A percentile compares a stretch with the other conserved stretches of the same genome.
phyloP scores from a whole-genome alignment of 2,888 invertebrate genomes.

The Ichneumoninae sp. region DNA sequence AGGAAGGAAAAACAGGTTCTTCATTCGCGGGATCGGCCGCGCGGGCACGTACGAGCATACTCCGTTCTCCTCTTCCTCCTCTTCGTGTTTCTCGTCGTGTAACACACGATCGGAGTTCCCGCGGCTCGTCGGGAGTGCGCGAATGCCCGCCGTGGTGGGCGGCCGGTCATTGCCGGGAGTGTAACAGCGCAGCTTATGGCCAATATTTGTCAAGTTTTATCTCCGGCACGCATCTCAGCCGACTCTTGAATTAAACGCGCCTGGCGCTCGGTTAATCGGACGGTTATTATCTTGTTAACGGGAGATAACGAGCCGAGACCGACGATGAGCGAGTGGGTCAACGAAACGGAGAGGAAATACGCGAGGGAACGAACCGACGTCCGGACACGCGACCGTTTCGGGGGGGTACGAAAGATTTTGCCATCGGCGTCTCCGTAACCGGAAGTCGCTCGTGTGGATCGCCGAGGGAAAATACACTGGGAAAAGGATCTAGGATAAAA shows the following conservation, averaged over 20 bases:
- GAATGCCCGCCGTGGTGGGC: constrained; percentile 31
- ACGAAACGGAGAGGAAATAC: constrained; percentile 6
- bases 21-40: constrained; percentile 27
- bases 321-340: constrained; percentile 7
- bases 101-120: constrained; percentile 41
- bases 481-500: too few species aligned
- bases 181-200: constrained; percentile 73
- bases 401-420: not conserved
- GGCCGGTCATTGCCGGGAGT: constrained; percentile 32
- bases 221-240: constrained; percentile 78
- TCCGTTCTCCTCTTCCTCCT: constrained; percentile 11
- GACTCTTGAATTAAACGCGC: constrained; percentile 78
- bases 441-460: constrained; percentile 32
- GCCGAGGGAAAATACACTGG: too few species aligned
- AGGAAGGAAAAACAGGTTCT: constrained; percentile 51
- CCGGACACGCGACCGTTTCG: not conserved
- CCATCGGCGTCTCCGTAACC: not conserved
- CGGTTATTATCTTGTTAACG: constrained; percentile 82
- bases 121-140: constrained; percentile 22
- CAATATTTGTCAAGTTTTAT: constrained; percentile 83
- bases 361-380: not conserved
- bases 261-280: constrained; percentile 72
- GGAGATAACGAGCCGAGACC: constrained; percentile 49
- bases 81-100: constrained; percentile 39
- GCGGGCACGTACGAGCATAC: constrained; percentile 26